Percentiles rank a stretch among this genome's conserved stretches.
phyloP scores from a whole-genome alignment of 2,888 invertebrate species.

The Lithosia quadra region DNA sequence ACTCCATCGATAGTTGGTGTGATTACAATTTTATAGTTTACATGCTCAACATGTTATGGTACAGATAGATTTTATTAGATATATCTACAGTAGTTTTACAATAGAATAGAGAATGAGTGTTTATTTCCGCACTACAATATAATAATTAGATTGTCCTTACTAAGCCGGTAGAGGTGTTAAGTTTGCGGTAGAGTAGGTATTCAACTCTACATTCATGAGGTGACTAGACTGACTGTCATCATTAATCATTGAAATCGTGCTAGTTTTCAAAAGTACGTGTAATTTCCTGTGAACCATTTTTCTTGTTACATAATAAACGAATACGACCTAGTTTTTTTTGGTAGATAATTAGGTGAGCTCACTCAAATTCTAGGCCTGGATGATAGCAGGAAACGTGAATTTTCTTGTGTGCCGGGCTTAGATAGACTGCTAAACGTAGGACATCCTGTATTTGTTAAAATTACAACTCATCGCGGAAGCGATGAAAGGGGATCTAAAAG shows the following conservation, averaged over 20 bases:
- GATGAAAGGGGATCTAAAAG: slow-evolving; percentile 62
- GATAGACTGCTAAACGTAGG: slow-evolving; percentile 57
- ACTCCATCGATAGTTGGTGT: slow-evolving; percentile 28
- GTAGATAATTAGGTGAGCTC: slow-evolving; percentile 69
- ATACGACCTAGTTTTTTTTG: slow-evolving; percentile 63
- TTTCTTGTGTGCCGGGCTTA: slow-evolving; percentile 62
- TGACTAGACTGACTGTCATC: slow-evolving; percentile 25
- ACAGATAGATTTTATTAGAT: neutral
- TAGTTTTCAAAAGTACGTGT: slow-evolving; percentile 14
- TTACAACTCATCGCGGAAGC: slow-evolving; percentile 56
- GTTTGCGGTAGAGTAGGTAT: neutral
- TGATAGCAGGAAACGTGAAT: slow-evolving; percentile 71
- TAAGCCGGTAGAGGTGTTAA: neutral
- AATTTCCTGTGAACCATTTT: slow-evolving; percentile 26
- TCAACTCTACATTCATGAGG: slow-evolving; percentile 16
- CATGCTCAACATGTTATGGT: slow-evolving; percentile 1
- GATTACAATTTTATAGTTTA: slow-evolving; percentile 14
- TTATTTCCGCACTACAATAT: neutral
- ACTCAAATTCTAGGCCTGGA: slow-evolving; percentile 63
- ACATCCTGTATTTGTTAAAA: slow-evolving; percentile 60
- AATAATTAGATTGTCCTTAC: neutral
- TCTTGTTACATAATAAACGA: slow-evolving; percentile 42
- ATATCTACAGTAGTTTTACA: neutral
- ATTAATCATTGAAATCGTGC: slow-evolving; percentile 15
- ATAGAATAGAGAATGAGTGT: neutral